A percentile compares a stretch with the other conserved stretches of the same genome.
Evolutionary conservation across 2,797 vertebrate genomes (phyloP).

Genomic region (Syndactyla subalaris): DNA sequence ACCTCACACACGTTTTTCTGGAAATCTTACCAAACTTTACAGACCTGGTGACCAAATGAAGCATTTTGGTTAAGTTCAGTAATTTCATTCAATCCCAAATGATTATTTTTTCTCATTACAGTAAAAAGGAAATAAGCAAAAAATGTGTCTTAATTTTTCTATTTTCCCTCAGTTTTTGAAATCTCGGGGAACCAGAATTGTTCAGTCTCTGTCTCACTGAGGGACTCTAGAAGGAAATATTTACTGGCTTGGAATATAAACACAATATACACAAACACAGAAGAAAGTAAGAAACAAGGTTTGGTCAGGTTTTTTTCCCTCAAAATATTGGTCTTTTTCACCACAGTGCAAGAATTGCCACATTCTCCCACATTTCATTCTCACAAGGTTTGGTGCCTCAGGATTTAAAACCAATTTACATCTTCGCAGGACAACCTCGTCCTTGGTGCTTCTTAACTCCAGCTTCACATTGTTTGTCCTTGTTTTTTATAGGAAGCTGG

Average conservation of each 20-base stretch:
- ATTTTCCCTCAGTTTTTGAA: neutral
- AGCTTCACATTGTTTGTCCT: neutral
- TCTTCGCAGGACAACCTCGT: neutral
- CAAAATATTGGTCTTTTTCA: neutral
- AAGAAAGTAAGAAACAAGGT: neutral
- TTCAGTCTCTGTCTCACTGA: neutral
- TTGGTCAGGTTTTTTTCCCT: fast-evolving
- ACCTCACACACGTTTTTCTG: neutral
- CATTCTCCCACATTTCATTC: neutral
- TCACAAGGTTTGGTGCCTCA: neutral
- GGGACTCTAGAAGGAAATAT: neutral
- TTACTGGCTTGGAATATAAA: neutral
- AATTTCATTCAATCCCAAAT: neutral
- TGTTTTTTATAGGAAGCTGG: conserved; percentile 3
- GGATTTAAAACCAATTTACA: neutral
- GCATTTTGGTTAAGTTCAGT: neutral
- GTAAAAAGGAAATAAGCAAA: neutral
- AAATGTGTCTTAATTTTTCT: neutral
- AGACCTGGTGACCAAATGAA: neutral
- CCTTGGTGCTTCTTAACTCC: neutral
- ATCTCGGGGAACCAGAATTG: neutral
- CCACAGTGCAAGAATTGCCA: neutral
- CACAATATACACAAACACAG: neutral
- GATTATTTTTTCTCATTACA: neutral
- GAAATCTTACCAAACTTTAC: neutral